Evolutionary conservation across 2,113 vertebrate species (phyloP).

Genomic region (Cyphomyrus plagiostoma): DNA sequence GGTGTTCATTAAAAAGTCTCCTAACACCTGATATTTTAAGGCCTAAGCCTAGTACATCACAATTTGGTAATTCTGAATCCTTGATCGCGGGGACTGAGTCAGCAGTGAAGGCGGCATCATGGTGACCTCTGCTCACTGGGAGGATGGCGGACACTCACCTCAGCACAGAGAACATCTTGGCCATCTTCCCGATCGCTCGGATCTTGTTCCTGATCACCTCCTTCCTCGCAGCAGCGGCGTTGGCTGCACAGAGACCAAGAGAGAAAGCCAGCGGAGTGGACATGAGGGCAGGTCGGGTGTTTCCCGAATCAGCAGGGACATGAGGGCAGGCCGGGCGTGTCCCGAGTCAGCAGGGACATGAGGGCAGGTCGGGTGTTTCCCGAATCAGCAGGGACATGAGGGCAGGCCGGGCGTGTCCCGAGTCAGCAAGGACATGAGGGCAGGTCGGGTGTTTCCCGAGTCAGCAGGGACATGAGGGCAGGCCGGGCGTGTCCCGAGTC

Average conservation of each 20-base stretch:
- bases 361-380: not conserved
- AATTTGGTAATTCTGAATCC: not conserved
- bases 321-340: not conserved
- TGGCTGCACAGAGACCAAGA: constrained; percentile 52
- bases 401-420: not conserved
- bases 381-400: not conserved
- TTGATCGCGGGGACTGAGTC: not conserved
- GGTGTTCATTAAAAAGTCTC: not conserved
- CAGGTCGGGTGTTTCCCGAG: too few relatives aligned
- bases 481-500: too few relatives aligned
- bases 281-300: not conserved
- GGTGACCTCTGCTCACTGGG: not conserved
- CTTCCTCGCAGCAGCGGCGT: constrained; percentile 69
- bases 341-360: not conserved
- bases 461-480: too few relatives aligned
- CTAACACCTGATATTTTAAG: not conserved
- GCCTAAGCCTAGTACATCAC: not conserved
- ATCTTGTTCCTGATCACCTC: constrained; percentile 77
- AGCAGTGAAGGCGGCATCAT: not conserved
- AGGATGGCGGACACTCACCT: constrained; percentile 46
- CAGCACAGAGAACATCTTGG: constrained; percentile 73
- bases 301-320: not conserved
- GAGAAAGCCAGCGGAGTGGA: not conserved
- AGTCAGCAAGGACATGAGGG: not conserved
- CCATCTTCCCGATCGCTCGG: constrained; percentile 74